Evolutionary conservation across 2,797 vertebrate species (phyloP), one percentile per base, ranked within the genome.

Genomic region (Sternarchorhynchus goeldii): DNA sequence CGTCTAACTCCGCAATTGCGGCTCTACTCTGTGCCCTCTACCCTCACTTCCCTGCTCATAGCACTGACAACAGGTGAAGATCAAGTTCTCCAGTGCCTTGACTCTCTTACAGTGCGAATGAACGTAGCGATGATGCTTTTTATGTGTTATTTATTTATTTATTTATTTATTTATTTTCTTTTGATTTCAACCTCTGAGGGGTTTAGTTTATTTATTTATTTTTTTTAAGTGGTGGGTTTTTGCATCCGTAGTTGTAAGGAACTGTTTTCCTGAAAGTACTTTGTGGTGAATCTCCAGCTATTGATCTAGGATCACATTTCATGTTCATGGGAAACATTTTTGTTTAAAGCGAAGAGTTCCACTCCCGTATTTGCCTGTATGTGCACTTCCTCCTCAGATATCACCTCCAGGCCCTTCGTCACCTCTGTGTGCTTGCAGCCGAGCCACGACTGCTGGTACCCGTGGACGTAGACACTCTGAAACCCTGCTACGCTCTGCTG

Each of bases 31-130:
- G 97, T 79, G 97, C 97, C 18, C 92, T 99, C 21, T 99, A 99
- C 86, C 97, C 97, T 1, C 97, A 98, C 83, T 99, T 99, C 82
- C 98, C 97, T 0, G 95, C 96, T 76, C 96, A 99, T 88, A 99
- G 98, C 85, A 98, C 97, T 0, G 97, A 99, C 87, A 99, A 99
- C 88, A 92, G 97, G 97, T 99, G 90, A 94, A 92, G 57, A 31
- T 25, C 6, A 55, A 45, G 12, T 20, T 65, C 20, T 8, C 12
- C 36, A 74, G n/a, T 32, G 70, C 36, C 63, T 29, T 14, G 17
- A 0, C 7, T 31, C 57, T 31, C 50, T 45, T 50, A 45, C 5
- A 34, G 75, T 69, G 32, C 32, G 2, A 41, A 41, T 20, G 12
- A 17, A 59, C 60, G 16, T 53, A 66, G 25, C 55, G 39, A 10